A percentile compares a stretch with the other conserved stretches of the same genome.
These are phyloP conservation scores for Drosophila melanocephala DNA, from an alignment of 2,888 invertebrate species.

Conservation along the genomic window DNA sequence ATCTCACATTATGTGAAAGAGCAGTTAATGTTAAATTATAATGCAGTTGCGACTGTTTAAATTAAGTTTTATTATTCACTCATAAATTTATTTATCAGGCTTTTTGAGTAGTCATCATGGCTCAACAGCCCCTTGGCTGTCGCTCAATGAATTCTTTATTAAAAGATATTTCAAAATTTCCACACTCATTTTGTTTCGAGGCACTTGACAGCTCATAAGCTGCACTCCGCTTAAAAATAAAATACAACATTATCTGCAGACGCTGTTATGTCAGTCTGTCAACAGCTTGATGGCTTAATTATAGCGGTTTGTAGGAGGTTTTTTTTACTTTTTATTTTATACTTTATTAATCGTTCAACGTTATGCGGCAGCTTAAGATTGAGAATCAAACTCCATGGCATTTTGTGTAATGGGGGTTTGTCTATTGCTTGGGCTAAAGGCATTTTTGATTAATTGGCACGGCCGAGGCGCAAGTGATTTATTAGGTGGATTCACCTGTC, in stretches of 20 bases:
- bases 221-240: slow-evolving; percentile 26
- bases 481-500: slow-evolving; percentile 58
- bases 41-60: neutral
- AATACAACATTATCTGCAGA: slow-evolving; percentile 32
- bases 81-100: neutral
- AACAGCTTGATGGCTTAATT: slow-evolving; percentile 63
- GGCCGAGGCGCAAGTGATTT: slow-evolving; percentile 56
- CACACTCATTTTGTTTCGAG: slow-evolving; percentile 12
- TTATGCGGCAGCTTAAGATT: slow-evolving; percentile 6
- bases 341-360: slow-evolving; percentile 54
- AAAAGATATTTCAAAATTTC: slow-evolving; percentile 16
- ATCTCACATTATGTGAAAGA: neutral
- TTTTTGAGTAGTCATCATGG: too few relatives aligned
- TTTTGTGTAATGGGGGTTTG: slow-evolving; percentile 4
- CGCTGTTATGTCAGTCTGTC: slow-evolving; percentile 55
- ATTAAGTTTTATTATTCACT: neutral
- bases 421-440: slow-evolving; percentile 36
- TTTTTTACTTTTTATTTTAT: slow-evolving; percentile 12
- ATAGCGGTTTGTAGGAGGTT: slow-evolving; percentile 45
- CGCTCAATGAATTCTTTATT: slow-evolving; percentile 26
- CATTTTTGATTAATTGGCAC: slow-evolving; percentile 63
- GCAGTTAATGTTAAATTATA: neutral
- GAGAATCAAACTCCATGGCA: slow-evolving; percentile 5
- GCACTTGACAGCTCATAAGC: slow-evolving; percentile 59
- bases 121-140: slow-evolving; percentile 14